These are phyloP conservation scores for Dendronephthya gigantea DNA, from an alignment of 64 coral and sea anemone species.

Conservation along the genomic window DNA sequence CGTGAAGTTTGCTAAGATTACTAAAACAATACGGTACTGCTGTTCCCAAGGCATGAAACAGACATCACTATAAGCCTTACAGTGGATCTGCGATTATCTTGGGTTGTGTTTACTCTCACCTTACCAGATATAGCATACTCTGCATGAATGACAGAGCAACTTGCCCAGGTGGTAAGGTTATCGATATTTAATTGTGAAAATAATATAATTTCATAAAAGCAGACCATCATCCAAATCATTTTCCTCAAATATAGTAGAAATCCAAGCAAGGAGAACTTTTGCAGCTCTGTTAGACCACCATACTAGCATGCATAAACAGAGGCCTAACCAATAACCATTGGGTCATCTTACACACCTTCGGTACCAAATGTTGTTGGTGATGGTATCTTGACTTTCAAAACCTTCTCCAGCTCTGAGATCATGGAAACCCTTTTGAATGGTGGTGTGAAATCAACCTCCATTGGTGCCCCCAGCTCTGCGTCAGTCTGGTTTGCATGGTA, in stretches of 20 bases:
- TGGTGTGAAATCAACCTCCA: constrained; percentile 75
- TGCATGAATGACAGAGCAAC: constrained; percentile 7
- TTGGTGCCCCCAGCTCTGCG: constrained; percentile 63
- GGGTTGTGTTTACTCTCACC: constrained; percentile 14
- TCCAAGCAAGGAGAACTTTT: too few species aligned
- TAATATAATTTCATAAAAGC: too few species aligned
- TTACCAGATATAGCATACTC: constrained; percentile 33
- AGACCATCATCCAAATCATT: too few species aligned
- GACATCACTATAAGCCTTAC: not conserved
- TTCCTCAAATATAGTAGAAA: too few species aligned
- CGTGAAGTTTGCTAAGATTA: too few species aligned
- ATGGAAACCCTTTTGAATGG: constrained; percentile 77
- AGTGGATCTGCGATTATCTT: constrained; percentile 21
- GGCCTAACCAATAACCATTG: too few species aligned
- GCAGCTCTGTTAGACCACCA: too few species aligned
- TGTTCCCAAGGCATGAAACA: constrained; percentile 42
- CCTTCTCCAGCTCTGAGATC: constrained; percentile 71
- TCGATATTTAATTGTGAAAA: too few species aligned
- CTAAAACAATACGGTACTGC: too few species aligned
- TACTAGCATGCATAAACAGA: too few species aligned
- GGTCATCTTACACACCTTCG: constrained; percentile 49
- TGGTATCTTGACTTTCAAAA: constrained; percentile 54
- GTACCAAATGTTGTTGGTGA: constrained; percentile 60
- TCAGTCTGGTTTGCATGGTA: constrained; percentile 83
- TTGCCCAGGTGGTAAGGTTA: constrained; percentile 30